These are phyloP conservation scores for Microplitis manilae DNA, from an alignment of 2,888 invertebrate species.

Conservation along the genomic window DNA sequence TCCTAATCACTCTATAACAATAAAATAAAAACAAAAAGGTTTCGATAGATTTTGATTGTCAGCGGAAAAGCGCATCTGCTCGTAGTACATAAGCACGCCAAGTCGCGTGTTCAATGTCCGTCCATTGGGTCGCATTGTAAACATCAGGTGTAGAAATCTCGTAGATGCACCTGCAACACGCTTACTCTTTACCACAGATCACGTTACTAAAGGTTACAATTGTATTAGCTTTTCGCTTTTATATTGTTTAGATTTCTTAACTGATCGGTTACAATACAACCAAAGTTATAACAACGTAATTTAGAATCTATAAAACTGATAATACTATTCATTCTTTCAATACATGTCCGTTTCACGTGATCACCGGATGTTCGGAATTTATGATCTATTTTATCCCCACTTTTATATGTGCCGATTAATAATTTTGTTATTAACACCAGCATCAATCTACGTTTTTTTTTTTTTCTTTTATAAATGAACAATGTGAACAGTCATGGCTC, in stretches of 20 bases:
- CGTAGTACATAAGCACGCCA: slow-evolving; percentile 44
- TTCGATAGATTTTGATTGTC: not conserved
- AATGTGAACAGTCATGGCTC: slow-evolving; percentile 29
- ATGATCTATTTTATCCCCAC: not conserved
- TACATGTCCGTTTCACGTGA: slow-evolving; percentile 25
- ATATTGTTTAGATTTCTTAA: not conserved
- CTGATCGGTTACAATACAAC: too few species aligned
- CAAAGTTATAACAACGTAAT: not conserved
- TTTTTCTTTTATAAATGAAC: slow-evolving; percentile 10
- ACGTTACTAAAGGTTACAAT: not conserved
- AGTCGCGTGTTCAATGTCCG: slow-evolving; percentile 47
- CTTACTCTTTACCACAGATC: not conserved
- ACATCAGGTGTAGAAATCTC: slow-evolving; percentile 16
- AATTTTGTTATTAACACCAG: slow-evolving; percentile 28
- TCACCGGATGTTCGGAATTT: slow-evolving; percentile 19
- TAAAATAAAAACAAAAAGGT: slow-evolving; percentile 1
- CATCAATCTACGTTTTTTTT: slow-evolving; percentile 7
- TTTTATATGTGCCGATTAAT: slow-evolving; percentile 24
- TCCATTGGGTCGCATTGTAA: not conserved
- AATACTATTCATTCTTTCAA: slow-evolving; percentile 18
- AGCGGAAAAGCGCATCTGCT: slow-evolving; percentile 16
- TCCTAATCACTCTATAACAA: not conserved
- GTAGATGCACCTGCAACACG: not conserved
- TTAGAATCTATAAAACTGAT: not conserved
- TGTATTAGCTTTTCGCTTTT: not conserved